phyloP scores from a whole-genome alignment of 2,888 invertebrate genomes.

The Chymomyza caudatula region DNA sequence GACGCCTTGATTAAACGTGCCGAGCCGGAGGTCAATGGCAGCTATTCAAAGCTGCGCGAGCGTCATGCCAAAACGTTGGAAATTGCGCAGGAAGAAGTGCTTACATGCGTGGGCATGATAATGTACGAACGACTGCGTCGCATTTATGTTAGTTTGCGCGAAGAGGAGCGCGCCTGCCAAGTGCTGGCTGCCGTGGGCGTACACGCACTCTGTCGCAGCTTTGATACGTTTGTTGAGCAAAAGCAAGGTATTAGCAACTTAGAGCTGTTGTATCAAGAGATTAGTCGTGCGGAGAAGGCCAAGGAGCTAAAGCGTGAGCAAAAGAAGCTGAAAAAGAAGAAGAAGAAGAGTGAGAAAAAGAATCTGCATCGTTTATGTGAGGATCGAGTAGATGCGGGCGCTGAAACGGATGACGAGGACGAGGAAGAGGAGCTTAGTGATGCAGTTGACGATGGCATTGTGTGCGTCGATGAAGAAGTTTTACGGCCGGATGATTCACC shows the following conservation, averaged over 20 bases:
- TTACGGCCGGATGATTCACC: slow-evolving; percentile 31
- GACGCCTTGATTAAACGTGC: slow-evolving; percentile 91
- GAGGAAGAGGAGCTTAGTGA: slow-evolving; percentile 36
- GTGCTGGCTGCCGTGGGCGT: slow-evolving; percentile 93
- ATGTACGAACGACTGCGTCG: slow-evolving; percentile 93
- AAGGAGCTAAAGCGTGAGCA: slow-evolving; percentile 92
- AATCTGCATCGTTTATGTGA: slow-evolving; percentile 71
- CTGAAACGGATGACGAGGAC: neutral
- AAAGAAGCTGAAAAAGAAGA: slow-evolving; percentile 89
- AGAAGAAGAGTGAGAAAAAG: slow-evolving; percentile 82
- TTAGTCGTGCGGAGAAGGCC: slow-evolving; percentile 90
- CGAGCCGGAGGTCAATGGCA: slow-evolving; percentile 91
- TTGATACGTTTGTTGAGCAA: slow-evolving; percentile 92
- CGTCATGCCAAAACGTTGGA: slow-evolving; percentile 97
- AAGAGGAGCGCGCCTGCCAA: slow-evolving; percentile 96
- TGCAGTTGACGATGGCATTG: slow-evolving; percentile 62
- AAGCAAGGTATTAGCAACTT: slow-evolving; percentile 93
- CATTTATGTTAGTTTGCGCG: slow-evolving; percentile 90
- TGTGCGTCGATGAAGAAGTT: slow-evolving; percentile 29
- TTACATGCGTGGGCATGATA: slow-evolving; percentile 95
- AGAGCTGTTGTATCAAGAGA: slow-evolving; percentile 91
- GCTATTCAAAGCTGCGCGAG: slow-evolving; percentile 85
- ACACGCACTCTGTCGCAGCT: slow-evolving; percentile 91
- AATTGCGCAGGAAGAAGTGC: slow-evolving; percentile 96
- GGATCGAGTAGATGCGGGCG: slow-evolving; percentile 1